Percentiles rank a stretch among this genome's conserved stretches.
These are phyloP conservation scores for Oncorhynchus mykiss DNA, from an alignment of 2,113 vertebrate species.

Conservation along the genomic window DNA sequence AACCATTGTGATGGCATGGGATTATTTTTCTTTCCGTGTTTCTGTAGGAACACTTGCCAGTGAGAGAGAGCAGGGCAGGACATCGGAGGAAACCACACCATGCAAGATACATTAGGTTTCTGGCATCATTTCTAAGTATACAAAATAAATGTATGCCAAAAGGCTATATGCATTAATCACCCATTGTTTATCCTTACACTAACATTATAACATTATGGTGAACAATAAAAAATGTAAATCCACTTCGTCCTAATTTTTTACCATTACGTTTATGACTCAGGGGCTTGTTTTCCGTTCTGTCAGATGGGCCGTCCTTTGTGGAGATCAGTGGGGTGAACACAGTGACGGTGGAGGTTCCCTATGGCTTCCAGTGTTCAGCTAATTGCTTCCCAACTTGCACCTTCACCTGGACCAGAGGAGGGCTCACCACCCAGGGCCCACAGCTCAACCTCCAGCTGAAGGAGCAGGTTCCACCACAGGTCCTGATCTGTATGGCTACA, in stretches of 20 bases:
- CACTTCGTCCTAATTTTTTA: no score
- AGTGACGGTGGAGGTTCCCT: slow-evolving; percentile 28
- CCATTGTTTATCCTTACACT: no score
- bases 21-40: slow-evolving; percentile 1
- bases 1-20: neutral
- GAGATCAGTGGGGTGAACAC: slow-evolving; percentile 6
- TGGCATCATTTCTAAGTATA: neutral
- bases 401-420: slow-evolving; percentile 29
- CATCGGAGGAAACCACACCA: neutral
- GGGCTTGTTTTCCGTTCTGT: neutral
- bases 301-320: slow-evolving; percentile 24
- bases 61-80: slow-evolving; percentile 11
- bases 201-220: no score
- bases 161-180: neutral
- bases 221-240: no score
- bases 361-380: slow-evolving; percentile 25
- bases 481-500: slow-evolving; percentile 24
- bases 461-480: neutral
- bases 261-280: neutral
- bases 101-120: slow-evolving; percentile 20
- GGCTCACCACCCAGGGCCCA: neutral
- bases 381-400: neutral
- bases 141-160: neutral
- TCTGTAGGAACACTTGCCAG: slow-evolving; percentile 25
- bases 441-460: slow-evolving; percentile 10